Conservation (phyloP, 2,113 vertebrate species). For the Bothrops jararaca region DNA sequence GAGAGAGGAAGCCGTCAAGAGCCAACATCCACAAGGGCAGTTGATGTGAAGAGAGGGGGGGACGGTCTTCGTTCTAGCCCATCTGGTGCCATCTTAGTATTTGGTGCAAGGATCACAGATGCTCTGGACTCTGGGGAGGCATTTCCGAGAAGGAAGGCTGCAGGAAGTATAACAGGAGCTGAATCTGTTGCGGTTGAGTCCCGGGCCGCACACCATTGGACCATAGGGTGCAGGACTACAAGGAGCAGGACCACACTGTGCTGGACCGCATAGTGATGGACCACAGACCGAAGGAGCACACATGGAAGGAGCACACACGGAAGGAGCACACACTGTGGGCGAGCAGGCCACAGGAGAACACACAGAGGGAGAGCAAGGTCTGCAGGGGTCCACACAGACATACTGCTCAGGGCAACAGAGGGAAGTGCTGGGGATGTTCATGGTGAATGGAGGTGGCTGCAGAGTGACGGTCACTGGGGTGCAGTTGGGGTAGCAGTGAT, state of each 20-base stretch:
- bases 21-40: neutral
- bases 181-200: neutral
- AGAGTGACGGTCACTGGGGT: neutral
- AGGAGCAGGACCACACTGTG: too few species aligned
- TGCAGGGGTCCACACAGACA: neutral
- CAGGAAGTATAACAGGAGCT: neutral
- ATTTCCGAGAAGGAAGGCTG: neutral
- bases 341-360: neutral
- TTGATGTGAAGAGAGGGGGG: neutral
- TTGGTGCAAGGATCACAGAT: neutral
- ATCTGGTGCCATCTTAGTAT: neutral
- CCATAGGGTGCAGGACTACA: neutral
- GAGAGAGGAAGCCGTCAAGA: fast-evolving
- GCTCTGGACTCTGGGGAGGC: neutral
- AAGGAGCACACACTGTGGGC: fast-evolving
- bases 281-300: neutral
- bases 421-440: neutral
- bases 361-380: neutral
- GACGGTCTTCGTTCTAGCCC: neutral
- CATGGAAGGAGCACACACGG: neutral
- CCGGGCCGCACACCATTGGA: neutral
- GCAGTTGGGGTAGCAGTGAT: neutral
- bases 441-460: neutral
- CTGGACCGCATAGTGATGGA: neutral
- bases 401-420: neutral